These are phyloP conservation scores for Cryptus viduatorius DNA, from an alignment of 2,888 invertebrate genomes.

Conservation along the genomic window DNA sequence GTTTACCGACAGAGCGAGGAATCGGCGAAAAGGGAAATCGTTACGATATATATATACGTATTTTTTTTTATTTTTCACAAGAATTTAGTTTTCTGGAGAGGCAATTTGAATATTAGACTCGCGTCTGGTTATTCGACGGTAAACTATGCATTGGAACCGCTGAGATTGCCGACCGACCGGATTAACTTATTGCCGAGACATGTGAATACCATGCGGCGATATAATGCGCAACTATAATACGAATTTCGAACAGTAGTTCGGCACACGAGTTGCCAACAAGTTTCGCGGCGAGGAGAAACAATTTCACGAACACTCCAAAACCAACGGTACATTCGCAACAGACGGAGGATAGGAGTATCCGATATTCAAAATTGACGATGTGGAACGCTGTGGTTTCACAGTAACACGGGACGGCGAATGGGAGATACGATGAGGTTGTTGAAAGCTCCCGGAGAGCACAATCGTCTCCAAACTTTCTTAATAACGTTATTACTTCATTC, in stretches of 20 bases:
- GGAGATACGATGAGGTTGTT: no score
- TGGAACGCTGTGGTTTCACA: background rate
- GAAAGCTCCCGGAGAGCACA: constrained; percentile 9
- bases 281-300: constrained; percentile 2
- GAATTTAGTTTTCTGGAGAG: no score
- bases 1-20: no score
- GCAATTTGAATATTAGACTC: no score
- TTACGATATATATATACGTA: no score
- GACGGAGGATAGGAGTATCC: background rate
- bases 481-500: constrained; percentile 19
- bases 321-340: background rate
- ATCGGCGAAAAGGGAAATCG: no score
- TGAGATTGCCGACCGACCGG: constrained; percentile 34
- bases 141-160: background rate
- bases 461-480: constrained; percentile 37
- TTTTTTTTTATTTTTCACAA: no score
- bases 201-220: background rate
- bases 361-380: constrained; percentile 4
- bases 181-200: constrained; percentile 59
- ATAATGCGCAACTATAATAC: background rate
- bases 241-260: constrained; percentile 5
- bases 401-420: constrained; percentile 24
- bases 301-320: background rate
- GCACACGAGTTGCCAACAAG: constrained; percentile 3
- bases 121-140: background rate